These are phyloP conservation scores for Cataglyphis hispanica DNA, from an alignment of 1,140 invertebrate genomes.

Conservation along the genomic window DNA sequence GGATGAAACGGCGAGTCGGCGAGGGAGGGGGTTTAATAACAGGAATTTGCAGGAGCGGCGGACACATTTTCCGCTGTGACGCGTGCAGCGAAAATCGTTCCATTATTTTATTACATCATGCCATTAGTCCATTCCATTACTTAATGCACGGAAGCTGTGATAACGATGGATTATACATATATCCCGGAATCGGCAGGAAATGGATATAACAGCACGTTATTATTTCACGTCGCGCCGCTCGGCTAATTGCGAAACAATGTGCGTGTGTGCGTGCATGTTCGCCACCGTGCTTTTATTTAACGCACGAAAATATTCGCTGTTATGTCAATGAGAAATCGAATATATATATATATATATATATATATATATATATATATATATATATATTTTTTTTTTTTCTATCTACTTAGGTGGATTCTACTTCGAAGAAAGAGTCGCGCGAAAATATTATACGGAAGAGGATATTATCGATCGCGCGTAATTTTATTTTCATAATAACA, in stretches of 20 bases:
- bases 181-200: conserved; percentile 41
- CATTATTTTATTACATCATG: conserved; percentile 61
- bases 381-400: too few species aligned
- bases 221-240: conserved; percentile 25
- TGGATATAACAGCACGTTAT: conserved; percentile 43
- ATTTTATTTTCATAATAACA: neutral
- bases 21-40: neutral
- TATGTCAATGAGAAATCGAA: conserved; percentile 4
- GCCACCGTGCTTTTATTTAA: conserved; percentile 30
- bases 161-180: conserved; percentile 26
- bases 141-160: conserved; percentile 25
- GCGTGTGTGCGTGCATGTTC: neutral
- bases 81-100: conserved; percentile 25
- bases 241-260: conserved; percentile 40
- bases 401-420: neutral
- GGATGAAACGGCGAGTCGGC: neutral
- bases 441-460: neutral
- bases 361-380: too few species aligned
- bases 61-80: conserved; percentile 18
- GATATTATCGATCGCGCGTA: neutral
- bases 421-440: neutral
- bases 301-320: conserved; percentile 19
- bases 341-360: too few species aligned
- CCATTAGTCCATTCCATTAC: conserved; percentile 51
- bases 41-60: neutral